Percentiles rank a stretch among this genome's conserved stretches.
phyloP scores from a whole-genome alignment of 2,797 vertebrate species.

The Florisuga fusca region DNA sequence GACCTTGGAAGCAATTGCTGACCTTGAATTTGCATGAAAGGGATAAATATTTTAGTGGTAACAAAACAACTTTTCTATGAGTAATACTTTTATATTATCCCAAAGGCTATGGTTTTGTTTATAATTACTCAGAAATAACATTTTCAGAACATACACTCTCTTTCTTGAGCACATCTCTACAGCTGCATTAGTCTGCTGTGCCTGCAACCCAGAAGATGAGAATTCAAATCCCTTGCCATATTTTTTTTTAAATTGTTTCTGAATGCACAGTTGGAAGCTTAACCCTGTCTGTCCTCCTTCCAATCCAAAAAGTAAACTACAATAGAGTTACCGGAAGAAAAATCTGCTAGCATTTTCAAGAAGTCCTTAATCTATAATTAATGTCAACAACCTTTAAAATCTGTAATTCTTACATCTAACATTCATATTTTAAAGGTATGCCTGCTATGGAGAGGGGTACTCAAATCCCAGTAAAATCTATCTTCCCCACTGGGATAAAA shows the following conservation, averaged over 20 bases:
- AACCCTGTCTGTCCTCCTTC: neutral
- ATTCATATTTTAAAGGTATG: slow-evolving; percentile 51
- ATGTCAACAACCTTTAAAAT: slow-evolving; percentile 8
- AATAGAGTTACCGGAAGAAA: neutral
- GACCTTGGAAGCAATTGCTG: neutral
- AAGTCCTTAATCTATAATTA: slow-evolving; percentile 55
- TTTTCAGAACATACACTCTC: slow-evolving; percentile 34
- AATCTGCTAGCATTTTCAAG: slow-evolving; percentile 18
- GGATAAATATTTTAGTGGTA: slow-evolving; percentile 37
- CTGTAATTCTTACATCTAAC: slow-evolving; percentile 10
- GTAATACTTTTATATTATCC: slow-evolving; percentile 38
- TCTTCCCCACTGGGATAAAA: neutral
- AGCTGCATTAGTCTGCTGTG: slow-evolving; percentile 16
- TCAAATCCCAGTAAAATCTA: neutral
- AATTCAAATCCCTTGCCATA: neutral
- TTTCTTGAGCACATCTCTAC: neutral
- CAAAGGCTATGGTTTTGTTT: slow-evolving; percentile 29
- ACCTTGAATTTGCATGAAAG: slow-evolving; percentile 34
- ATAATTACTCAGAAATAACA: slow-evolving; percentile 53
- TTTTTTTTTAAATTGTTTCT: neutral
- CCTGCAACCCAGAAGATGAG: neutral
- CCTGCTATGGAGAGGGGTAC: neutral
- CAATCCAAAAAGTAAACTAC: neutral
- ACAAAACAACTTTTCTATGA: slow-evolving; percentile 31
- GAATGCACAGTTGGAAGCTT: neutral